Percentiles rank a stretch among this genome's conserved stretches.
These are phyloP conservation scores for Miltochrista miniata DNA, from an alignment of 2,888 invertebrate genomes.

Conservation along the genomic window DNA sequence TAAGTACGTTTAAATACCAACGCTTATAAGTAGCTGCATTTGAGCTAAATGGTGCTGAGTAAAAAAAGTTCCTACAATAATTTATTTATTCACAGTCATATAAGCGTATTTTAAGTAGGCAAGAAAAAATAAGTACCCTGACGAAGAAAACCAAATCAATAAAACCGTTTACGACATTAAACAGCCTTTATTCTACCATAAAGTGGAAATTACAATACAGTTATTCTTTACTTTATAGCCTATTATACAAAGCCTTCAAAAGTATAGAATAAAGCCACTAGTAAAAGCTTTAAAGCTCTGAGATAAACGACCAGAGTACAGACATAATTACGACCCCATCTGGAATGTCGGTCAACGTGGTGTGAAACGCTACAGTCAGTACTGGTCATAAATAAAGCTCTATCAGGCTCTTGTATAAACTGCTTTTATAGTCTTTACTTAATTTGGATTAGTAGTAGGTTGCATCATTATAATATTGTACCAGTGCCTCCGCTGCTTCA, in stretches of 20 bases:
- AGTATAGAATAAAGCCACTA: not conserved
- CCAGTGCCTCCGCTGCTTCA: too few species aligned
- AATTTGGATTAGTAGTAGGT: too few species aligned
- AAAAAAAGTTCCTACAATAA: too few species aligned
- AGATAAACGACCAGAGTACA: conserved; percentile 1
- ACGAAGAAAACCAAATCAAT: not conserved
- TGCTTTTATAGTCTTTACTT: too few species aligned
- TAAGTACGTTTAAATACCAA: too few species aligned
- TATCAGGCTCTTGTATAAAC: not conserved
- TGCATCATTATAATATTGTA: too few species aligned
- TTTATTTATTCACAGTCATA: too few species aligned
- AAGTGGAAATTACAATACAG: not conserved
- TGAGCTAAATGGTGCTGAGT: too few species aligned
- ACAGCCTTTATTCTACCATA: not conserved
- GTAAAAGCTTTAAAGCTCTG: not conserved
- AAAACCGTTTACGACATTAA: not conserved
- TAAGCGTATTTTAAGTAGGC: too few species aligned
- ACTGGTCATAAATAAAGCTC: not conserved
- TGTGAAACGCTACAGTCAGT: not conserved
- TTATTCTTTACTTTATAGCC: not conserved
- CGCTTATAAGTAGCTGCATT: too few species aligned
- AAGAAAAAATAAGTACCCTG: not conserved
- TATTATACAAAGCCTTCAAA: conserved; percentile 5
- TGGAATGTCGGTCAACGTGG: conserved; percentile 4
- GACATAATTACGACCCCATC: conserved; percentile 5